Evolutionary conservation across 2,888 invertebrate genomes (phyloP), one percentile per base, ranked within the genome.

Genomic region (Drosophila planitibia): DNA sequence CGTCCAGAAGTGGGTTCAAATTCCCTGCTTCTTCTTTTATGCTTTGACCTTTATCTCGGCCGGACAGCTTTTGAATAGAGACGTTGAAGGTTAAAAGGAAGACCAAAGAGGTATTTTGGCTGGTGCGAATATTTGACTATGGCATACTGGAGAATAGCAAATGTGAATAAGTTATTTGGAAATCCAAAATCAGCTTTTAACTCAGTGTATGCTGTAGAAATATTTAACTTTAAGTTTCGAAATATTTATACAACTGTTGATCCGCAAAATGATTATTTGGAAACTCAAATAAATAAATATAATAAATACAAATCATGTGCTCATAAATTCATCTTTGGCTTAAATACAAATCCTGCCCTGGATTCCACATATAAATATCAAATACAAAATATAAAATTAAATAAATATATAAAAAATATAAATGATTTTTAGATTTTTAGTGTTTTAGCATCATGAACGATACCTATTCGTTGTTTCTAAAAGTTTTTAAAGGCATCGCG

Each of bases 51-150:
- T 41, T 41, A n/a, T 41, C 41, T 10, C 10, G 5, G 2, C 54
- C 28, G 19, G 55, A 69, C 54, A 69, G 52, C 41, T 51, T 53
- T 19, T 76, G 70, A 49, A 76, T 32, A 32, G 58, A 66, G 12
- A 30, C 4, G 39, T 22, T 19, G 9, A 12, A 66, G 22, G 22
- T 22, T 22, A 44, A 41, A 41, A 41, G 0, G 1, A 12, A 25
- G 16, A n/a, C 39, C 19, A 49, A 30, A 54, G 16, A 4, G 19
- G 14, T 25, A 9, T 22, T 30, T 37, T 47, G 5, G n/a, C 35
- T 19, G 28, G 3, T 41, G 41, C 41, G 33, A 66, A 44, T 44
- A 66, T 53, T 44, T 22, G 5, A 1, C n/a, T 0, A 7, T 47
- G 7, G 7, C 0, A 4, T 25, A 47, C 22, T 22, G 22, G 22